Evolutionary conservation across 2,113 vertebrate genomes (phyloP).

Genomic region (Chamaea fasciata): DNA sequence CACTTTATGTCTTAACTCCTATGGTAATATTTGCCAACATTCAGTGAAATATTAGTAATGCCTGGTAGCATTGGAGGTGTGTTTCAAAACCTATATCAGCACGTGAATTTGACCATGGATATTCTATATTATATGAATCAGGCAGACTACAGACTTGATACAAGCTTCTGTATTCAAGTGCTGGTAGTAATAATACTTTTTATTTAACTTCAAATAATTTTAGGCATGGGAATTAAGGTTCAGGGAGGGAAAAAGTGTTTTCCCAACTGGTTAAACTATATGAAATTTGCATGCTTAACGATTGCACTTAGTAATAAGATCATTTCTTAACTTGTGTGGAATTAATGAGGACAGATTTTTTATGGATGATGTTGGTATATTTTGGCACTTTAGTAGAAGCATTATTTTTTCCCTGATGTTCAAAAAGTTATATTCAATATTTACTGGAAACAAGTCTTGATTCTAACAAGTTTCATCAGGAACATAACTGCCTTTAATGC

Average conservation of each 20-base stretch:
- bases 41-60: background rate
- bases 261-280: background rate
- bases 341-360: background rate
- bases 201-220: background rate
- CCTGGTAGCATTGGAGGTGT: background rate
- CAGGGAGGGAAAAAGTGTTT: background rate
- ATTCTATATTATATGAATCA: background rate
- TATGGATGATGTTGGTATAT: background rate
- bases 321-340: background rate
- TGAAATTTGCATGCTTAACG: background rate
- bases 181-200: background rate
- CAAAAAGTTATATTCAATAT: background rate
- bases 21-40: background rate
- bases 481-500: background rate
- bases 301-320: background rate
- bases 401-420: background rate
- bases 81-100: background rate
- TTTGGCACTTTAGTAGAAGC: background rate
- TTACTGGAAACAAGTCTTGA: background rate
- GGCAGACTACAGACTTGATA: background rate
- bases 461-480: background rate
- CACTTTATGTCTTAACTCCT: background rate
- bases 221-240: background rate
- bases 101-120: background rate
- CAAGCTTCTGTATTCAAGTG: background rate